Percentiles rank a stretch among this genome's conserved stretches.
These are phyloP conservation scores for Rana temporaria DNA, from an alignment of 2,113 vertebrate genomes.

Conservation along the genomic window DNA sequence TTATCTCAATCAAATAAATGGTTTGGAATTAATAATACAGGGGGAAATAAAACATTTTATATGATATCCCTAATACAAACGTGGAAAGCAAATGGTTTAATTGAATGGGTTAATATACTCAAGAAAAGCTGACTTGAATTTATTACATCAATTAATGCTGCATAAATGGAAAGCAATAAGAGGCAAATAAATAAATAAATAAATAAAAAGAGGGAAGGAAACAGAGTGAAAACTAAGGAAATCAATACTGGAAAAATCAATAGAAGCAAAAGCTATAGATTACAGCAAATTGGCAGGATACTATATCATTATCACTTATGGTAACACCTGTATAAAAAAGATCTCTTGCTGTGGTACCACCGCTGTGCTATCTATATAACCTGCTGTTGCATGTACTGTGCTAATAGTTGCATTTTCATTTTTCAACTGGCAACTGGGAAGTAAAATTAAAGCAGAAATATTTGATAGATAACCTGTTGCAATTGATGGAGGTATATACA, in stretches of 20 bases:
- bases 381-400: constrained; percentile 19
- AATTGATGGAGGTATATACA: too few relatives aligned
- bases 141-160: neutral
- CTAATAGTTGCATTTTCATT: neutral
- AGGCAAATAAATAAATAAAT: neutral
- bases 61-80: neutral
- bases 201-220: neutral
- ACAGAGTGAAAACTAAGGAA: neutral
- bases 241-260: constrained; percentile 29
- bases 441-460: neutral
- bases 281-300: constrained; percentile 33
- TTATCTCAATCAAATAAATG: neutral
- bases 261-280: constrained; percentile 36
- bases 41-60: too few relatives aligned
- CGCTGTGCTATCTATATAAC: neutral
- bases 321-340: neutral
- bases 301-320: constrained; percentile 42
- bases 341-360: neutral
- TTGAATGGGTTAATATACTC: constrained; percentile 8
- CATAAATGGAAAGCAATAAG: constrained; percentile 16
- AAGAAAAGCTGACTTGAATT: neutral
- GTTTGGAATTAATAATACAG: neutral
- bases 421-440: neutral
- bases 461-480: too few relatives aligned
- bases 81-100: neutral